Base-by-base conservation (phyloP, 2,888 invertebrate species). In the Amaurobius ferox region DNA sequence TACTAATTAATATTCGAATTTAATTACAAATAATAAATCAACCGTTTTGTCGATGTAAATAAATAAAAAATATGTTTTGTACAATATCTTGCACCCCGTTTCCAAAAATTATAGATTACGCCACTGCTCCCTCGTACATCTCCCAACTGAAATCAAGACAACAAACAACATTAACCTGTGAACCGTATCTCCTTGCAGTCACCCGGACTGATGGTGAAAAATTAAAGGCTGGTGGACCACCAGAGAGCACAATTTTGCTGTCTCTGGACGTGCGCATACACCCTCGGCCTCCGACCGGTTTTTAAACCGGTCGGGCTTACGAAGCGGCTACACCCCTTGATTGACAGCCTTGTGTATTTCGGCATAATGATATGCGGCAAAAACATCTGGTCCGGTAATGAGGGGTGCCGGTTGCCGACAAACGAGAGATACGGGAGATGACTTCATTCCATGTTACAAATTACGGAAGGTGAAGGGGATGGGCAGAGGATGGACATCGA, bases 301-400 rank as follows among this genome's bases (percentile, higher is more conserved):
- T 23, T 23, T n/a, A 55, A 55, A 55, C 55, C 55, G 55, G 55
- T 55, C 55, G 23, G 44, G 2, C 19, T 55, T 3, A 5, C 19
- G 55, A 23, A 23, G 19, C 23, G 16, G 55, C 23, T 55, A n/a
- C 55, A 55, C 55, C 55, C 55, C 23, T 55, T 55, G 55, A 55
- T 55, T 55, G 55, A 55, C 55, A 55, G 55, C 23, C 11, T 11
- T 5, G 55, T 23, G 55, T 16, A 3, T 23, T 55, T 23, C 55
- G 55, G 13, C 55, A n/a, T 55, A 55, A 55, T 55, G 16, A 55
- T 55, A 55, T 55, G 55, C 55, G 55, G 55, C 23, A 6, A 44
- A 55, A 19, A 55, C 19, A 55, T 23, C 1, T 23, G 55, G 23
- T 23, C 13, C 13, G 55, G 55, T 55, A 55, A 55, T 55, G 19